Percentiles rank a stretch among this genome's conserved stretches.
Conservation (phyloP, 92 coral and sea anemone species). For the Siderastrea radians region DNA sequence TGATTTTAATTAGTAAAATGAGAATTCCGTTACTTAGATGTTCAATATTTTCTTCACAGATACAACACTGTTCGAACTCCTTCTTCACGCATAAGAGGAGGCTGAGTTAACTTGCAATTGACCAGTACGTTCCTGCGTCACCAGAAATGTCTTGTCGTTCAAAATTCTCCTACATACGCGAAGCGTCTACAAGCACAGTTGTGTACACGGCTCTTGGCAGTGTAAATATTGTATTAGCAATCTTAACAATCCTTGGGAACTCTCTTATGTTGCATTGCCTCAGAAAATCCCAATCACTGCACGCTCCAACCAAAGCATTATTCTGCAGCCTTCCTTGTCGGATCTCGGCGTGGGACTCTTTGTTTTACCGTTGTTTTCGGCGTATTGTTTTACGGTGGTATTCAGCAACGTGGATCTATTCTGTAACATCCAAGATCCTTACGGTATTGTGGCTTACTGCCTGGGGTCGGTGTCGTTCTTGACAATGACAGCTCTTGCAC, state of each 20-base stretch:
- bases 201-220: background rate
- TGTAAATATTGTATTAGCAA: background rate
- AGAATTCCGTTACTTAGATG: background rate
- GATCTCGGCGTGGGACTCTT: constrained; percentile 21
- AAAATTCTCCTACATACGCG: background rate
- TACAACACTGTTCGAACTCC: too few species aligned
- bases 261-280: constrained; percentile 18
- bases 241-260: constrained; percentile 19
- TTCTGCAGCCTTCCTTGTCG: constrained; percentile 16
- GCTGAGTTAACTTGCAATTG: too few species aligned
- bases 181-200: background rate
- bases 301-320: constrained; percentile 6
- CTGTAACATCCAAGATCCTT: constrained; percentile 1
- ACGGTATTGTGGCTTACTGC: background rate
- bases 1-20: background rate
- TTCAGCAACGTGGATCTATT: background rate
- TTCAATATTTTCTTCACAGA: too few species aligned
- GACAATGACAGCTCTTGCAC: constrained; percentile 2
- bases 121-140: too few species aligned
- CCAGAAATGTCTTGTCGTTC: background rate
- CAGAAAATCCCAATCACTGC: background rate
- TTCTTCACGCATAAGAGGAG: too few species aligned
- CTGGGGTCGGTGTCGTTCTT: constrained; percentile 14
- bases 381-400: background rate
- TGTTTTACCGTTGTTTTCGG: background rate